Evolutionary conservation across 2,113 vertebrate genomes (phyloP).

Genomic region (Catharus minimus): DNA sequence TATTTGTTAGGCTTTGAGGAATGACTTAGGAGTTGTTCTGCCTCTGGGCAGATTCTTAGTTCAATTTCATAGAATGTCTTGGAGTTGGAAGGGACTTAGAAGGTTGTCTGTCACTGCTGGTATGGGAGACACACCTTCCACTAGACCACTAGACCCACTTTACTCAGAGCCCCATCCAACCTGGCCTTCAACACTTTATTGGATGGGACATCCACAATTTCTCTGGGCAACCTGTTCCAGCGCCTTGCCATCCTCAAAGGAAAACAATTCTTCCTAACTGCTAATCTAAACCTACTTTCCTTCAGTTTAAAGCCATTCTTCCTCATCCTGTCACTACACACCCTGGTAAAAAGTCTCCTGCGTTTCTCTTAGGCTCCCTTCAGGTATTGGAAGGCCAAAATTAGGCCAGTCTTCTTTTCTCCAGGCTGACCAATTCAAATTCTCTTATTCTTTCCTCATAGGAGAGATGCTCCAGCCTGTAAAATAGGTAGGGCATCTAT

Average conservation of each 20-base stretch:
- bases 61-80: not conserved
- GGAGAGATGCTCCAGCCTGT: not conserved
- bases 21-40: not conserved
- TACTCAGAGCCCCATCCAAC: not conserved
- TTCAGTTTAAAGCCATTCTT: not conserved
- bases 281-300: not conserved
- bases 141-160: not conserved
- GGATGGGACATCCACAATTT: not conserved
- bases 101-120: not conserved
- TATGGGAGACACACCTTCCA: not conserved
- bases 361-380: not conserved
- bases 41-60: not conserved
- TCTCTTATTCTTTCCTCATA: not conserved
- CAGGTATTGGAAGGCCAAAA: not conserved
- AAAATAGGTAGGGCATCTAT: not conserved
- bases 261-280: not conserved
- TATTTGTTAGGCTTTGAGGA: not conserved
- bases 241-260: not conserved
- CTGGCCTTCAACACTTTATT: not conserved
- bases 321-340: not conserved
- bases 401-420: not conserved
- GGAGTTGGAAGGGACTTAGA: not conserved
- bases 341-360: not conserved
- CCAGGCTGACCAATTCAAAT: not conserved
- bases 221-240: not conserved